Evolutionary conservation across 2,797 vertebrate genomes (phyloP).

Genomic region (Urophycis tenuis): DNA sequence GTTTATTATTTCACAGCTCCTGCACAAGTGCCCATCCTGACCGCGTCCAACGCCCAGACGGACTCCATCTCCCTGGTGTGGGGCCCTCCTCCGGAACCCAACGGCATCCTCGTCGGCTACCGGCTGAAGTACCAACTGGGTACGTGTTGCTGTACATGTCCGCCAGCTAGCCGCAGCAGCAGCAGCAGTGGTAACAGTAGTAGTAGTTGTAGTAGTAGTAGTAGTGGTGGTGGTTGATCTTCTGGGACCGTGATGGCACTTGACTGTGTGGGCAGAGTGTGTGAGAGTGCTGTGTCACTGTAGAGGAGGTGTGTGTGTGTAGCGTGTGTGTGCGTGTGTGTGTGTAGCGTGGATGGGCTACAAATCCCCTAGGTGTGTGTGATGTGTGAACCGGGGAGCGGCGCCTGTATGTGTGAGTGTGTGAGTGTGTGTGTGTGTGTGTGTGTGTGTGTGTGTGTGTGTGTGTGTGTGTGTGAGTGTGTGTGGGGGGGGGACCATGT

Average conservation of each 20-base stretch:
- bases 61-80: conserved; percentile 81
- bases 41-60: conserved; percentile 72
- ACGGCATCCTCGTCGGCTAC: conserved; percentile 84
- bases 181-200: too few relatives aligned
- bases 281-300: background rate
- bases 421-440: background rate
- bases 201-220: background rate
- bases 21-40: conserved; percentile 78
- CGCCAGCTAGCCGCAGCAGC: too few relatives aligned
- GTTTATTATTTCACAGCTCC: conserved; percentile 73
- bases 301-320: background rate
- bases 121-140: conserved; percentile 82
- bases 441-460: too few relatives aligned
- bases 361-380: background rate
- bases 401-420: too few relatives aligned
- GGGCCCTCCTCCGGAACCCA: conserved; percentile 79
- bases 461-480: too few relatives aligned
- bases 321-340: too few relatives aligned
- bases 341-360: background rate
- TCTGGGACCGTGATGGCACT: background rate
- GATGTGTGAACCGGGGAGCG: background rate
- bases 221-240: background rate
- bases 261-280: conserved; percentile 14
- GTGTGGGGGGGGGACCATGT: too few relatives aligned
- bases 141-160: conserved; percentile 53